phyloP scores from a whole-genome alignment of 2,113 vertebrate genomes.

The Pantherophis guttatus region DNA sequence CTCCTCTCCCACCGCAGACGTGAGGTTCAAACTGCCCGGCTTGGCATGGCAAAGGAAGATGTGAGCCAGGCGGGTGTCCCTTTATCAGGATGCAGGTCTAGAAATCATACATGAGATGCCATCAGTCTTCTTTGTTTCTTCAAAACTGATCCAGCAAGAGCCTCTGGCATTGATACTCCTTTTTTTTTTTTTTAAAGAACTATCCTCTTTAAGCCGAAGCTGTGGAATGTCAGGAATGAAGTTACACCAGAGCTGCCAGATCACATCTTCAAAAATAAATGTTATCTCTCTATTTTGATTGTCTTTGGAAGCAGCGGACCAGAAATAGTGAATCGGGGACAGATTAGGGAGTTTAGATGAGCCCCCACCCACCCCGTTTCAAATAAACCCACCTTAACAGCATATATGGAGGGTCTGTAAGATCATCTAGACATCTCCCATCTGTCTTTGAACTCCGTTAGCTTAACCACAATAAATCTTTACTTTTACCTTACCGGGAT shows the following conservation, averaged over 20 bases:
- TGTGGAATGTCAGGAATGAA: background rate
- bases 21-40: background rate
- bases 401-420: background rate
- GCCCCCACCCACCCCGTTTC: background rate
- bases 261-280: background rate
- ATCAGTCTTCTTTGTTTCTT: background rate
- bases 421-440: background rate
- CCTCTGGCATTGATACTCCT: background rate
- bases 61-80: background rate
- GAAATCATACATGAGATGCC: background rate
- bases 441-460: background rate
- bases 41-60: background rate
- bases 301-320: background rate
- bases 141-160: background rate
- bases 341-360: background rate
- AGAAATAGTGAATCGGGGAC: background rate
- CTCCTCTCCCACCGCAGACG: background rate
- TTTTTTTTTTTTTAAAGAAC: background rate
- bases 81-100: background rate
- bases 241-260: background rate
- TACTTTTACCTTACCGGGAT: background rate
- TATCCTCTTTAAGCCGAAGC: background rate
- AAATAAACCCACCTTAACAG: background rate
- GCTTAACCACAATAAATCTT: background rate
- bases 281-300: background rate